Conservation (phyloP, 2,888 invertebrate species). For the Microplitis deprimator region DNA sequence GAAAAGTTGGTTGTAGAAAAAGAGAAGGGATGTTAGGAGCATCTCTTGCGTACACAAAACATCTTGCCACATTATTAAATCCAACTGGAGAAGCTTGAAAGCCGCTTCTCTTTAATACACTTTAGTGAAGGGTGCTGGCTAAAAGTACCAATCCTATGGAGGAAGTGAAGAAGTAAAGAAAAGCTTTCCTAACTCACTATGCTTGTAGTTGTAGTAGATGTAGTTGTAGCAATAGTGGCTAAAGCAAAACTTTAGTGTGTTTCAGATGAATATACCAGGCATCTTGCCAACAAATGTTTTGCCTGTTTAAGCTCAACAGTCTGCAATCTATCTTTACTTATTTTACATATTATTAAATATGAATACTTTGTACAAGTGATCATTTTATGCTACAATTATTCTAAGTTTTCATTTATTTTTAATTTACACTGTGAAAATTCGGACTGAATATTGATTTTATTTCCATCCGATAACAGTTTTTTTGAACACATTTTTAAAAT, state of each 20-base stretch:
- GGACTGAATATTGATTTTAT: too few species aligned
- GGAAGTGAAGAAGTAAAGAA: constrained; percentile 11
- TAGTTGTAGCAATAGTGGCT: background rate
- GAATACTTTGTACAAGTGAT: too few species aligned
- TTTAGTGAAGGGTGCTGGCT: constrained; percentile 22
- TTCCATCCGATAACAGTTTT: too few species aligned
- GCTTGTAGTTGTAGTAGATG: background rate
- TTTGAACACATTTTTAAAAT: too few species aligned
- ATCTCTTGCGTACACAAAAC: constrained; percentile 22
- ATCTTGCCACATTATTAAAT: constrained; percentile 35
- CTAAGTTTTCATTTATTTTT: too few species aligned
- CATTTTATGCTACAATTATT: background rate
- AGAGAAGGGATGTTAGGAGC: background rate
- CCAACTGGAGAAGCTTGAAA: constrained; percentile 23
- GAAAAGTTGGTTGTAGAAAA: background rate
- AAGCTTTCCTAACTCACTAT: constrained; percentile 11
- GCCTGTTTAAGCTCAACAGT: constrained; percentile 40
- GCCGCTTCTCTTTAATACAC: constrained; percentile 13
- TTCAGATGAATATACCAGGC: constrained; percentile 30
- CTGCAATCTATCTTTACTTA: background rate
- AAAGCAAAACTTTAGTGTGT: background rate
- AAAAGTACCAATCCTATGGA: constrained; percentile 18
- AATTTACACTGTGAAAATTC: too few species aligned
- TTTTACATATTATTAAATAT: background rate
- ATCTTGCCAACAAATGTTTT: constrained; percentile 43